phyloP scores from a whole-genome alignment of 2,113 vertebrate species.

The Steatornis caripensis region DNA sequence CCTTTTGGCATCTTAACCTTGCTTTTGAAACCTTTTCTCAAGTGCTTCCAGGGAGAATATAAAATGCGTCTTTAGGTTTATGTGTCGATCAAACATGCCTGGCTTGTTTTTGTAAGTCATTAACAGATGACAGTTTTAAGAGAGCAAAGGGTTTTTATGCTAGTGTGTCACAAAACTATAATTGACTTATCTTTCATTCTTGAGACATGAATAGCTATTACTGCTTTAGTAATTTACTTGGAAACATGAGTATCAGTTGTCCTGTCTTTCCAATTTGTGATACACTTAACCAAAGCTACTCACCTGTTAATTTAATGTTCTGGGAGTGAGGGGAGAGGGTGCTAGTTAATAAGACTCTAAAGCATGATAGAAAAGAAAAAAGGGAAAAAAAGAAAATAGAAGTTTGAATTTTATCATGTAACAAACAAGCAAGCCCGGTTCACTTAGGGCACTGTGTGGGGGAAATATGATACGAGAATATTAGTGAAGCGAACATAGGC shows the following conservation, averaged over 20 bases:
- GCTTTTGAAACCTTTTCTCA: slow-evolving; percentile 19
- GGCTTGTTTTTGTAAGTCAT: background rate
- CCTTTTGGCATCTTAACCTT: slow-evolving; percentile 25
- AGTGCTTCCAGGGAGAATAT: background rate
- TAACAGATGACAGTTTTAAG: background rate
- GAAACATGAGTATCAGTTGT: background rate
- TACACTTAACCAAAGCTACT: background rate
- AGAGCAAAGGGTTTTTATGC: background rate
- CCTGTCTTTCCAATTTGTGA: background rate
- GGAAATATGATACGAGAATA: background rate
- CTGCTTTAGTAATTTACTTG: background rate
- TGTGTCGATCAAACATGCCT: background rate
- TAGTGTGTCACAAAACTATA: background rate
- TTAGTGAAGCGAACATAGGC: background rate
- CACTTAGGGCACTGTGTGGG: background rate
- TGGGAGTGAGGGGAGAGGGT: background rate
- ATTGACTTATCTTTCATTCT: background rate
- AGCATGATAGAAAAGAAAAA: background rate
- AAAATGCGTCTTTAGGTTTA: background rate
- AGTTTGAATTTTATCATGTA: background rate
- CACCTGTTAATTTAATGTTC: background rate
- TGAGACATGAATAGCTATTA: background rate
- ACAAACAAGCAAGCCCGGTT: background rate
- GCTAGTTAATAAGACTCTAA: background rate
- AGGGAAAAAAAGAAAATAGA: background rate